Evolutionary conservation across 2,113 vertebrate species (phyloP).

Genomic region (Platanista minor): DNA sequence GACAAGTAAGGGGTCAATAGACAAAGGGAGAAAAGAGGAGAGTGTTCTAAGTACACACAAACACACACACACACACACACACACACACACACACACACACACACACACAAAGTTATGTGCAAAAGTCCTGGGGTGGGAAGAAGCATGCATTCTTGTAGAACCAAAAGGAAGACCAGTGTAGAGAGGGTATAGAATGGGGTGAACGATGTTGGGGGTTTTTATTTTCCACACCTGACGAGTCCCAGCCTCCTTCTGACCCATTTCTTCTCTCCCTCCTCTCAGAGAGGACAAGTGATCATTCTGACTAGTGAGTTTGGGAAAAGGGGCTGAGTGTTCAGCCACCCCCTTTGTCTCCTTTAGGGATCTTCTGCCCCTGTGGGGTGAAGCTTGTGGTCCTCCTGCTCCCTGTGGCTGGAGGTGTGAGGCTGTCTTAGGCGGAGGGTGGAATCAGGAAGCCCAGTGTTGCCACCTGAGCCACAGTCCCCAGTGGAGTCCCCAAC

Average conservation of each 20-base stretch:
- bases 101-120: neutral
- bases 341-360: neutral
- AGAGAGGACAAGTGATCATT: neutral
- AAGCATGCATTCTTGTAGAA: neutral
- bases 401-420: neutral
- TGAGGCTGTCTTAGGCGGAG: neutral
- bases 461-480: neutral
- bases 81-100: too few relatives aligned
- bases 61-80: too few relatives aligned
- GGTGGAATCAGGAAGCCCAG: neutral
- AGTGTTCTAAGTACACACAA: neutral
- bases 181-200: neutral
- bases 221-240: neutral
- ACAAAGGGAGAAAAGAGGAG: neutral
- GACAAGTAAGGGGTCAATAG: neutral
- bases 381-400: neutral
- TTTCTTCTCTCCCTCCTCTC: neutral
- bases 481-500: neutral
- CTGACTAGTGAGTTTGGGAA: neutral
- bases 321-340: neutral
- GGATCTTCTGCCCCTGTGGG: neutral
- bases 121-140: neutral
- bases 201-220: neutral
- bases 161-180: neutral
- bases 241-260: neutral